Conservation (phyloP, 92 coral and sea anemone genomes). For the Paragorgia papillata region DNA sequence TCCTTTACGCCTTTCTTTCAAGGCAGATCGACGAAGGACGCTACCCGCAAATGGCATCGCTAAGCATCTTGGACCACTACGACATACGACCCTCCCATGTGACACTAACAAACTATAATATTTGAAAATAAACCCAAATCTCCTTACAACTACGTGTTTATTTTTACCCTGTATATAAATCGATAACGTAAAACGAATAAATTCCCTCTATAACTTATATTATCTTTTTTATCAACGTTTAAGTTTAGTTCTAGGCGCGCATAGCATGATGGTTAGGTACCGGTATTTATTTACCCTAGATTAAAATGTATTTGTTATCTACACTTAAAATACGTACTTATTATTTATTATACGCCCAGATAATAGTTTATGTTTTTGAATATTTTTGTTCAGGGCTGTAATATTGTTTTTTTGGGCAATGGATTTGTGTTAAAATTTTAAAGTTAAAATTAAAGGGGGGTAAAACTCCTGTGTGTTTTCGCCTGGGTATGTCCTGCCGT, state of each 20-base stretch:
- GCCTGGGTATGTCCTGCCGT: not conserved
- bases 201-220: too few species aligned
- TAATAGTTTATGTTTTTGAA: too few species aligned
- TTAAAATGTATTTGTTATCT: too few species aligned
- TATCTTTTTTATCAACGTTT: too few species aligned
- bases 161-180: too few species aligned
- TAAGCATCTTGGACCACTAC: slow-evolving; percentile 29
- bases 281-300: too few species aligned
- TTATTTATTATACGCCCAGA: not conserved
- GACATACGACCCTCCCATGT: not conserved
- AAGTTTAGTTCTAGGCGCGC: not conserved
- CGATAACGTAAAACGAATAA: too few species aligned
- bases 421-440: not conserved
- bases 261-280: slow-evolving; percentile 20
- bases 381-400: too few species aligned
- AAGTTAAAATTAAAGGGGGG: not conserved
- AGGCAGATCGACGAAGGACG: not conserved
- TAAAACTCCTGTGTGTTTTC: not conserved
- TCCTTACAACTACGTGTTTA: not conserved
- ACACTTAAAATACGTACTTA: too few species aligned
- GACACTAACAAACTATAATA: not conserved
- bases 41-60: slow-evolving; percentile 37
- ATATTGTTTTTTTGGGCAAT: too few species aligned
- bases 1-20: slow-evolving; percentile 1
- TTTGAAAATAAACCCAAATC: too few species aligned